Evolutionary conservation across 1,140 invertebrate species (phyloP).

Genomic region (Ooceraea biroi): DNA sequence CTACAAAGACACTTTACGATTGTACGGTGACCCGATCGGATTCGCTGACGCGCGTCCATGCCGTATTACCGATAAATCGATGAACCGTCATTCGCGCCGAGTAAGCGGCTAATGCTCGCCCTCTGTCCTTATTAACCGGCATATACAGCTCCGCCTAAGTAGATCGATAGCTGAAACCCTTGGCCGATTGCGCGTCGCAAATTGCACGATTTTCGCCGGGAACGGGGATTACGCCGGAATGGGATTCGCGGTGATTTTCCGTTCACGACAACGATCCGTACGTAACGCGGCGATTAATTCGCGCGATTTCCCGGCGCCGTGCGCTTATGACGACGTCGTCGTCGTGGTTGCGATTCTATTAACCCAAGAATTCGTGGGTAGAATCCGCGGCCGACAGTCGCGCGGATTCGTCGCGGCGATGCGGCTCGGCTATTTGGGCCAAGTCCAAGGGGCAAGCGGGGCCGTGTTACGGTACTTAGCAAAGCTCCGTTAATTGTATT

Average conservation of each 20-base stretch:
- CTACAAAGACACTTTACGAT: constrained; percentile 40
- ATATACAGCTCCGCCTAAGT: neutral
- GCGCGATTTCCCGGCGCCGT: neutral
- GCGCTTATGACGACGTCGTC: neutral
- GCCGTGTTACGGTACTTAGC: constrained; percentile 81
- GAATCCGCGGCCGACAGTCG: constrained; percentile 63
- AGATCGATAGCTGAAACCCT: neutral
- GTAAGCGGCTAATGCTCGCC: too few species aligned
- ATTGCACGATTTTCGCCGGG: neutral
- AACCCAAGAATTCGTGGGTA: constrained; percentile 57
- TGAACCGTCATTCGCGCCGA: neutral
- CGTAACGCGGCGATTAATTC: neutral
- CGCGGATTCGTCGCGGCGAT: constrained; percentile 50
- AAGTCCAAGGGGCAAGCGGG: constrained; percentile 79
- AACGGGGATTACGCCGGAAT: neutral
- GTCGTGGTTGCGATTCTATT: constrained; percentile 36
- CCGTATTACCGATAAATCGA: neutral
- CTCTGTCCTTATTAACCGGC: neutral
- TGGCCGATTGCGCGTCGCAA: neutral
- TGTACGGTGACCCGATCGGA: constrained; percentile 17
- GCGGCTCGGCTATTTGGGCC: constrained; percentile 80
- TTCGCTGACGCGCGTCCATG: neutral
- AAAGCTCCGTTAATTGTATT: constrained; percentile 85
- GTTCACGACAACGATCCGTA: neutral
- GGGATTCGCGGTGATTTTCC: neutral